A percentile compares a stretch with the other conserved stretches of the same genome.
Conservation (phyloP, 2,888 invertebrate species). For the Villa cingulata region DNA sequence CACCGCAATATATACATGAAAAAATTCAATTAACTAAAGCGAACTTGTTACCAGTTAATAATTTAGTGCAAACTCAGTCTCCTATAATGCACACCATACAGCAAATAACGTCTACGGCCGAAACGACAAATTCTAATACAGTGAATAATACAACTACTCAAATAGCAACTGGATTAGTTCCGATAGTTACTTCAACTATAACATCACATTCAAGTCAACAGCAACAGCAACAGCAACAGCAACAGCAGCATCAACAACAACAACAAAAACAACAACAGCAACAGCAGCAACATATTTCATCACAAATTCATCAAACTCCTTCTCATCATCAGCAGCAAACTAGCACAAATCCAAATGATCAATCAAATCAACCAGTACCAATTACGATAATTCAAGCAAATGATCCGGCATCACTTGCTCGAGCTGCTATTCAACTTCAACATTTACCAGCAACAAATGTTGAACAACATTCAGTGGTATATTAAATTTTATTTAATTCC, state of each 20-base stretch:
- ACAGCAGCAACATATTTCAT: constrained; percentile 11
- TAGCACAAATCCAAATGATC: constrained; percentile 5
- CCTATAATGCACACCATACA: constrained; percentile 36
- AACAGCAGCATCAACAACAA: constrained; percentile 21
- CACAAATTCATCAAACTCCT: constrained; percentile 2
- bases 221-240: constrained; percentile 27
- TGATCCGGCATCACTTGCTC: constrained; percentile 31
- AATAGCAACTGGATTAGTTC: constrained; percentile 23
- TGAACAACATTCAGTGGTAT: constrained; percentile 35
- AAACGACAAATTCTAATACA: constrained; percentile 13
- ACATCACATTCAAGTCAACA: constrained; percentile 32
- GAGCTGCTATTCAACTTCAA: constrained; percentile 32
- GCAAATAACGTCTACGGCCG: constrained; percentile 31
- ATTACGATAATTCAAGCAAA: constrained; percentile 29
- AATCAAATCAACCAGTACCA: constrained; percentile 31
- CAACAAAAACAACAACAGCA: constrained; percentile 24
- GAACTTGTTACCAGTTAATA: constrained; percentile 13
- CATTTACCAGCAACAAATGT: constrained; percentile 34
- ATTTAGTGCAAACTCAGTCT: constrained; percentile 30
- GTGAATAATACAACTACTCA: constrained; percentile 24
- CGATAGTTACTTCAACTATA: constrained; percentile 32
- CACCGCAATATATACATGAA: constrained; percentile 11
- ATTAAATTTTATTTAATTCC: constrained; percentile 18
- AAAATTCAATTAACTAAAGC: constrained; percentile 12
- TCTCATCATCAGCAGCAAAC: constrained; percentile 5